Percentiles rank a stretch among this genome's conserved stretches.
Evolutionary conservation across 2,888 invertebrate genomes (phyloP).

Genomic region (Lasioglossum villosulum): DNA sequence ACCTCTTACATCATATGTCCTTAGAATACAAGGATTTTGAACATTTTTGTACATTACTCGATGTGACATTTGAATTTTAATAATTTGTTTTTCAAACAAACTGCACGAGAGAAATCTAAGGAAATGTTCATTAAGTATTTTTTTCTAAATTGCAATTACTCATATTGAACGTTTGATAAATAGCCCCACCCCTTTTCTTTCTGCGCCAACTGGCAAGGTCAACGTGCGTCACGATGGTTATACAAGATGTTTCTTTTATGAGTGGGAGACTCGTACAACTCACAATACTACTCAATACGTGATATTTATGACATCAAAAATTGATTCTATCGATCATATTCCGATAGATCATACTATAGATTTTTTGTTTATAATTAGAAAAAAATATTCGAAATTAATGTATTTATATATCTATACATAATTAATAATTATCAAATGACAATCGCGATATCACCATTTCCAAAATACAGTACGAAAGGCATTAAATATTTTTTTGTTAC

Average conservation of each 20-base stretch:
- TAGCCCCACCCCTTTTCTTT: slow-evolving; percentile 45
- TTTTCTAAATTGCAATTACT: slow-evolving; percentile 20
- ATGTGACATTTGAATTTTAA: not conserved
- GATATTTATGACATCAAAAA: slow-evolving; percentile 41
- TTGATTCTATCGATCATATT: not conserved
- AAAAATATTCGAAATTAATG: not conserved
- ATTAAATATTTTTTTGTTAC: not conserved
- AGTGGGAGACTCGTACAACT: slow-evolving; percentile 53
- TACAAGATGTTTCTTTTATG: slow-evolving; percentile 34
- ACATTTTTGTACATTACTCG: not conserved
- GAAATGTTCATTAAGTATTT: not conserved
- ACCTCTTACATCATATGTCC: not conserved
- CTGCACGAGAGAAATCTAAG: not conserved
- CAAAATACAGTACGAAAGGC: not conserved
- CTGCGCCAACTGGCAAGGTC: slow-evolving; percentile 33
- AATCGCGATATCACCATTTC: not conserved
- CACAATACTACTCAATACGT: slow-evolving; percentile 31
- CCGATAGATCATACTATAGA: not conserved
- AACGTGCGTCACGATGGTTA: slow-evolving; percentile 54
- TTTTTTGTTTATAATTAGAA: not conserved
- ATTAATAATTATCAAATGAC: not conserved
- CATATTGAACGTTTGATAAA: slow-evolving; percentile 57
- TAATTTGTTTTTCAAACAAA: not conserved
- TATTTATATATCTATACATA: not conserved
- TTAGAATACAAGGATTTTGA: not conserved